phyloP scores from a whole-genome alignment of 2,113 vertebrate species.

The Coregonus clupeaformis region DNA sequence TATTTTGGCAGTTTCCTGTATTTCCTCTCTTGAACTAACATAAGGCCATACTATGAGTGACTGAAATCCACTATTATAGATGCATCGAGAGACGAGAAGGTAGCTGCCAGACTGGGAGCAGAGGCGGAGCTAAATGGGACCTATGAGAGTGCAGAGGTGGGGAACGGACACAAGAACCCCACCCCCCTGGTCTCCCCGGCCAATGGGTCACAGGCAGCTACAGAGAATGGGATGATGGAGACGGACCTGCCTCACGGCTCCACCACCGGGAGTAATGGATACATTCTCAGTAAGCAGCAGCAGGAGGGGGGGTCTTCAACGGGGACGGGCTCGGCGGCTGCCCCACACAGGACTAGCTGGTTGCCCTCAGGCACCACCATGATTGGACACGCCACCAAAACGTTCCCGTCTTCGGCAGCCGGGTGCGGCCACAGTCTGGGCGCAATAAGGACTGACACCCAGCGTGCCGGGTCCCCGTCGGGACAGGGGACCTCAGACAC shows the following conservation, averaged over 20 bases:
- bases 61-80: slow-evolving; percentile 32
- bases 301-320: slow-evolving; percentile 64
- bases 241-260: slow-evolving; percentile 81
- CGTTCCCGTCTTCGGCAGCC: slow-evolving; percentile 65
- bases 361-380: slow-evolving; percentile 72
- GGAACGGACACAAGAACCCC: slow-evolving; percentile 51
- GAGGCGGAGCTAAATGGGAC: slow-evolving; percentile 84
- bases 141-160: slow-evolving; percentile 73
- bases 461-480: slow-evolving; percentile 58
- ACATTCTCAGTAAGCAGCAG: slow-evolving; percentile 79
- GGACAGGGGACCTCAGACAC: slow-evolving; percentile 68
- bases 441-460: slow-evolving; percentile 68
- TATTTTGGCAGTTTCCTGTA: too few species aligned
- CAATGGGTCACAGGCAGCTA: slow-evolving; percentile 64
- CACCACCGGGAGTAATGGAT: slow-evolving; percentile 91
- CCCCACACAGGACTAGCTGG: slow-evolving; percentile 84
- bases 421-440: slow-evolving; percentile 70
- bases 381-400: slow-evolving; percentile 82
- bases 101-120: slow-evolving; percentile 36
- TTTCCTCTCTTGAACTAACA: too few species aligned
- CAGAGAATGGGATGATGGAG: slow-evolving; percentile 85
- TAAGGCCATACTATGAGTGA: neutral
- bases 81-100: slow-evolving; percentile 36
- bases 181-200: slow-evolving; percentile 28
- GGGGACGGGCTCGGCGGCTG: slow-evolving; percentile 51